Base-by-base conservation (phyloP, 2,888 invertebrate genomes). In the Drosophila greeni region DNA sequence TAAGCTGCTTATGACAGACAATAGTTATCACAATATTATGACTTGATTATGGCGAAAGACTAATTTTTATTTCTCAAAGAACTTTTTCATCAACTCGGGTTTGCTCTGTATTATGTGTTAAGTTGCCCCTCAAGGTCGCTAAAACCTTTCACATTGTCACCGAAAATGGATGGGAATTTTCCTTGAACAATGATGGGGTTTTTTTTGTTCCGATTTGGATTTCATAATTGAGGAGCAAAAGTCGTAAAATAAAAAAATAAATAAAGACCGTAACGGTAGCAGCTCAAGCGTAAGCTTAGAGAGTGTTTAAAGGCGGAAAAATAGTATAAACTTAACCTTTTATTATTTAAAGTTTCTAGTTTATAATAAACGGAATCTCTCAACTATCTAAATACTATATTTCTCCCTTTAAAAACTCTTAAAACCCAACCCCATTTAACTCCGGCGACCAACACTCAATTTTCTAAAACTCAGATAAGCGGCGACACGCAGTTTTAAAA, bases 41-140 rank as follows among this genome's bases (percentile, higher is more conserved):
- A 82, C 82, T 82, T 82, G 82, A 82, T 82, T 82, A 82, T 78
- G 80, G 64, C 66, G 73, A 78, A 78, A 81, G 70, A 82, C 81
- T 69, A 78, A 81, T 82, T 81, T 81, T 80, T 75, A 78, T 80
- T 58, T 65, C 70, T 57, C 23, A 45, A 66, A 80, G 80, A 81
- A 80, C 78, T 45, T 68, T 60, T 74, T 70, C 69, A 52, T 24
- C 36, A 26, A 20, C 14, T 20, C 54, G 9, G 33, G 24, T 51
- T 20, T 76, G 81, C 79, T 81, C 81, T 75, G 81, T 79, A 80
- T 80, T 79, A 80, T 66, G 79, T 80, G 79, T 75, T 74, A 80
- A 80, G 72, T 76, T 75, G 75, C 40, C 69, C 64, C 56, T 74
- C 76, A 81, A 79, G 79, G 81, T 78, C 81, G 59, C 48, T 37